Percentiles rank a stretch among this genome's conserved stretches.
Conservation (phyloP, 2,888 invertebrate species). For the Mermis nigrescens region DNA sequence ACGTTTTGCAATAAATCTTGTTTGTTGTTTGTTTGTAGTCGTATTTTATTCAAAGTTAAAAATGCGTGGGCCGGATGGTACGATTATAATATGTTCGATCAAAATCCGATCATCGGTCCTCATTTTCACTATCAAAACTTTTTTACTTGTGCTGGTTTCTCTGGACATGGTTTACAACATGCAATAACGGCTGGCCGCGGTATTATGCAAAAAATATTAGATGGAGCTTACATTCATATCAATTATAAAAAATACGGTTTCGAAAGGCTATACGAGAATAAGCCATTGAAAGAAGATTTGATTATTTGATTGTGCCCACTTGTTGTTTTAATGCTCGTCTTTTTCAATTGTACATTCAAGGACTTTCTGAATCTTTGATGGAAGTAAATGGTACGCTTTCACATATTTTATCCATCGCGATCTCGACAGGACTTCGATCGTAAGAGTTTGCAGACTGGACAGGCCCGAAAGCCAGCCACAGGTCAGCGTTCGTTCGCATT, state of each 20-base stretch:
- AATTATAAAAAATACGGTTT: slow-evolving; percentile 60
- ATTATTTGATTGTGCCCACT: too few species aligned
- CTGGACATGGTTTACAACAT: slow-evolving; percentile 55
- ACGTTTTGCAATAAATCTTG: too few species aligned
- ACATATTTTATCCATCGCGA: too few species aligned
- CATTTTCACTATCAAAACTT: slow-evolving; percentile 69
- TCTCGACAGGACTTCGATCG: too few species aligned
- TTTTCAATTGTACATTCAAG: too few species aligned
- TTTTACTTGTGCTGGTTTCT: slow-evolving; percentile 72
- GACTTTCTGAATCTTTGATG: too few species aligned
- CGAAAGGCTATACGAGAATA: slow-evolving; percentile 49
- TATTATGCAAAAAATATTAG: slow-evolving; percentile 59
- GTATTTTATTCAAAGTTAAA: slow-evolving; percentile 24
- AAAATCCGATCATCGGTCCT: slow-evolving; percentile 66
- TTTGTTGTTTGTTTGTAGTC: too few species aligned
- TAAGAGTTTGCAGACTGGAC: too few species aligned
- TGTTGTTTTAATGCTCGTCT: too few species aligned
- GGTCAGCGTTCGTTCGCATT: too few species aligned
- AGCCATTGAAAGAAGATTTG: slow-evolving; percentile 37
- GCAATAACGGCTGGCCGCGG: slow-evolving; percentile 80
- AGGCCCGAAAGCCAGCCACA: too few species aligned
- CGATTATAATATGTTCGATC: slow-evolving; percentile 76
- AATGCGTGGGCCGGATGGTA: slow-evolving; percentile 64
- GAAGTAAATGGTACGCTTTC: too few species aligned
- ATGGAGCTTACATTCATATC: slow-evolving; percentile 53